A percentile compares a stretch with the other conserved stretches of the same genome.
phyloP scores from a whole-genome alignment of 2,113 vertebrate species.

The Chamaea fasciata region DNA sequence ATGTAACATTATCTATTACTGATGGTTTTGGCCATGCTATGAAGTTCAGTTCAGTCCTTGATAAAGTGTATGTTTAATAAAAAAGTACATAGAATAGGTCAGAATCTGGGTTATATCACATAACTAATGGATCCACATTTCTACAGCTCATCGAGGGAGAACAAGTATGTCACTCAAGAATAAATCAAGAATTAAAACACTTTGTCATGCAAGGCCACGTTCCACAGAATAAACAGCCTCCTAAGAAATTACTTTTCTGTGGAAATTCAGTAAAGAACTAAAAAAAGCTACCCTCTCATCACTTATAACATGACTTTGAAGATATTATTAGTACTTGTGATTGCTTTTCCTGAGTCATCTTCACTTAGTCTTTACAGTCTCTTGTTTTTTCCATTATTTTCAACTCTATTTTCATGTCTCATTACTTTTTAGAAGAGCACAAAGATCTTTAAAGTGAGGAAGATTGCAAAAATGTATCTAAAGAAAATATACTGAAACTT shows the following conservation, averaged over 20 bases:
- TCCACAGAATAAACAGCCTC: neutral
- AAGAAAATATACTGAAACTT: neutral
- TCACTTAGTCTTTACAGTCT: neutral
- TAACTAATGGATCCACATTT: neutral
- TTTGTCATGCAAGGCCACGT: neutral
- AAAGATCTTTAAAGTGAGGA: neutral
- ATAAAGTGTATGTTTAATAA: neutral
- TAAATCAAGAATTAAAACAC: neutral
- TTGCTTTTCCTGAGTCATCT: neutral
- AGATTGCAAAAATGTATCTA: neutral
- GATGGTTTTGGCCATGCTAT: neutral
- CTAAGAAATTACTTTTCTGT: neutral
- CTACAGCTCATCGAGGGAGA: neutral
- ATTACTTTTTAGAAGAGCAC: neutral
- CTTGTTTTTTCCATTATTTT: neutral
- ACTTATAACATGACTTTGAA: neutral
- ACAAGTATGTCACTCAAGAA: neutral
- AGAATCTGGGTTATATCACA: neutral
- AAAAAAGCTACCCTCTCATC: neutral
- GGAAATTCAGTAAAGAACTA: neutral
- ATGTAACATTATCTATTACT: neutral
- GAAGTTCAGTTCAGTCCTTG: neutral
- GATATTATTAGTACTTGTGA: neutral
- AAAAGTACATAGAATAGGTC: neutral
- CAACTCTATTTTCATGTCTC: neutral